Evolutionary conservation across 1,140 invertebrate genomes (phyloP).

Genomic region (Centruroides vittatus): DNA sequence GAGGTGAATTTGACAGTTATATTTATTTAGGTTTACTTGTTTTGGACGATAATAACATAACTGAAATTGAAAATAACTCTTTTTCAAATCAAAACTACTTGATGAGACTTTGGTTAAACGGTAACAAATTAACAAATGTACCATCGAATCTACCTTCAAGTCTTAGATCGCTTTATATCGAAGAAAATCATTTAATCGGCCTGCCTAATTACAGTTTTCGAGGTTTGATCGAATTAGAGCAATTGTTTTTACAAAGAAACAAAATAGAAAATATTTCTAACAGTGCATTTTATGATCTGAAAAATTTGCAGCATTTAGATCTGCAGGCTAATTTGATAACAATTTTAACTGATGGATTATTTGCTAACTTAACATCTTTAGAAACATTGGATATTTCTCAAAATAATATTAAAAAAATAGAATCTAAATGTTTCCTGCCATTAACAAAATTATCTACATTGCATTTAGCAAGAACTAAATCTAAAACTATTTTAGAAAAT

Average conservation of each 20-base stretch:
- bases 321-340: conserved; percentile 33
- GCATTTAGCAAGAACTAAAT: conserved; percentile 47
- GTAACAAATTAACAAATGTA: conserved; percentile 48
- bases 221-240: conserved; percentile 49
- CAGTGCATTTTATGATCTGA: conserved; percentile 47
- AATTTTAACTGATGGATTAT: conserved; percentile 24
- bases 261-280: conserved; percentile 45
- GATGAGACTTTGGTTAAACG: conserved; percentile 57
- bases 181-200: conserved; percentile 47
- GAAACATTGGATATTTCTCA: conserved; percentile 54
- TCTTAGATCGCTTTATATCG: conserved; percentile 44
- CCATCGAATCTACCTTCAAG: conserved; percentile 49
- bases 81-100: conserved; percentile 64
- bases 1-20: conserved; percentile 76
- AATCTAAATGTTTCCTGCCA: conserved; percentile 47
- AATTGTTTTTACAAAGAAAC: conserved; percentile 51
- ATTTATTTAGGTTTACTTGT: conserved; percentile 64
- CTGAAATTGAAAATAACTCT: conserved; percentile 66
- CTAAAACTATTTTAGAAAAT: conserved; percentile 31
- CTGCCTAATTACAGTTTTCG: conserved; percentile 49
- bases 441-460: conserved; percentile 46
- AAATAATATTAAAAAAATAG: conserved; percentile 52
- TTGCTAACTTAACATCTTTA: conserved; percentile 28
- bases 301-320: conserved; percentile 35
- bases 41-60: conserved; percentile 60